phyloP scores from a whole-genome alignment of 53 echinoderm and acorn worm genomes.

The Echinometra lucunter region DNA sequence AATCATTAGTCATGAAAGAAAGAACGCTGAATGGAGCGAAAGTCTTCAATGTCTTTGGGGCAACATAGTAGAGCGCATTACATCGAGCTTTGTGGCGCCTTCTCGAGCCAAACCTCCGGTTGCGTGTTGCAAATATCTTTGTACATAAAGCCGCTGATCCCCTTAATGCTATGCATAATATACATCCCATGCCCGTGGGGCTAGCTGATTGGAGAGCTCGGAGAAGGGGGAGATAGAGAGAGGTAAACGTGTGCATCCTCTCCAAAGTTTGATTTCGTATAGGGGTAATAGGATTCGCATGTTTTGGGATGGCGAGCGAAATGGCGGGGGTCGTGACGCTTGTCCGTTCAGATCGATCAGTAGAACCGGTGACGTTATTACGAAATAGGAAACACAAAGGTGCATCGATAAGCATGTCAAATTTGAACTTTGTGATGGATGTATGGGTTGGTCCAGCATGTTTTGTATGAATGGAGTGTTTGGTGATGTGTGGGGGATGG shows the following conservation, averaged over 20 bases:
- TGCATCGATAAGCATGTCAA: slow-evolving; percentile 24
- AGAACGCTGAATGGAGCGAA: not conserved
- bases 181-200: slow-evolving; percentile 12
- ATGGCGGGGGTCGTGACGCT: not conserved
- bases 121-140: slow-evolving; percentile 13
- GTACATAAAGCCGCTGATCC: slow-evolving; percentile 20
- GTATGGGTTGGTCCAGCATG: not conserved
- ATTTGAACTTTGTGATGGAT: slow-evolving; percentile 8
- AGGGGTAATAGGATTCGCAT: slow-evolving; percentile 44
- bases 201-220: not conserved
- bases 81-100: not conserved
- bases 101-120: not conserved
- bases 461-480: not conserved
- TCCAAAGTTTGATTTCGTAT: slow-evolving; percentile 4
- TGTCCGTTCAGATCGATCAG: not conserved
- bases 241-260: slow-evolving; percentile 13
- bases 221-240: not conserved
- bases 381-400: slow-evolving; percentile 14
- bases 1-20: not conserved
- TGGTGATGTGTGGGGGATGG: not conserved
- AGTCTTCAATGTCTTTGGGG: not conserved
- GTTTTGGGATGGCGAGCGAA: not conserved
- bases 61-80: not conserved
- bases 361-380: slow-evolving; percentile 12
- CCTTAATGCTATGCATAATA: slow-evolving; percentile 40